Evolutionary conservation across 2,888 invertebrate genomes (phyloP), one percentile per base, ranked within the genome.

Genomic region (Drosophila stalkeri): DNA sequence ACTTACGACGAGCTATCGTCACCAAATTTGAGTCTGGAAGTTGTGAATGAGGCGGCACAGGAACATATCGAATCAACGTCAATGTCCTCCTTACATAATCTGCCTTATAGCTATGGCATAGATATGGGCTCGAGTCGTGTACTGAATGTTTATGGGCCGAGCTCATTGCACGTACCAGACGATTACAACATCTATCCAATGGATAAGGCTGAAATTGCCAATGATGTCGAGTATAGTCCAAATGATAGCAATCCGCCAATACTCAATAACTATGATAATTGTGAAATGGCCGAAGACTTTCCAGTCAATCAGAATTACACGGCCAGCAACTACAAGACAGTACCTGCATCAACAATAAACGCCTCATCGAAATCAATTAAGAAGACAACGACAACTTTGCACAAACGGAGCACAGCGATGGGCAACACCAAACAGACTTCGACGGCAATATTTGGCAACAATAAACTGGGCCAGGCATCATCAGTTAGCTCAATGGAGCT

Each of bases 401-500:
- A 90, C 77, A 93, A 92, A 73, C 89, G 92, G 43, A 91, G 75
- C 57, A 86, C 91, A 56, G 84, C 89, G 31, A 81, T 72, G 43
- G 77, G 63, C 72, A 80, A 69, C 56, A 75, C 76, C 47, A 86
- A 88, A 64, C 86, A 86, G 43, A 64, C 79, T 18, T 74, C 81
- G n/a, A 72, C 81, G 31, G 79, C 76, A 35, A 81, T 81, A 33
- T 86, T 84, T 41, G 80, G 72, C 5, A 75, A 82, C 39, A 90
- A 85, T 65, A 93, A 92, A 68, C 72, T 92, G 55, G 87, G 92
- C 6, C 91, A 91, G 72, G 81, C 92, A 37, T 90, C 92, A 5
- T 93, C 93, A 43, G 91, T 92, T 52, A 93, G 93, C 78, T 91
- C 93, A 57, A 92, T 92, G 78, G 93, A 93, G 74, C 76, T 93